Base-by-base conservation (phyloP, 2,888 invertebrate species). In the Chrysina gloriosa region DNA sequence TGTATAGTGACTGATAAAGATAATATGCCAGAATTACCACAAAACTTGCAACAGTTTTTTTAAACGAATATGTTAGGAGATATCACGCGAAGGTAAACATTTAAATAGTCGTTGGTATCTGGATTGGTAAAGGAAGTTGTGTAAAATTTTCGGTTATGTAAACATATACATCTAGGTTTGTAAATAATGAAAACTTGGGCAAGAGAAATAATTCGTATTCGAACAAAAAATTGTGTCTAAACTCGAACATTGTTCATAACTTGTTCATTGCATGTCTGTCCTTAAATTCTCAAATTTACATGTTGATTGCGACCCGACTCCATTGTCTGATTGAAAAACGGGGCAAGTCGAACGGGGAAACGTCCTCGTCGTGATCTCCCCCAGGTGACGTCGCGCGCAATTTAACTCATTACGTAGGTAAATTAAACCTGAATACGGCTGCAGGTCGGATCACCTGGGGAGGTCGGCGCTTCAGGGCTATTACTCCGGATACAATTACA, bases 391-490 rank as follows among this genome's bases (percentile, higher is more conserved):
- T 70, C 52, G 68, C 56, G 70, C 68, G 67, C 70, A 72, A 78
- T 81, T 78, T 80, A 80, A 77, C 78, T 81, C 81, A 80, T 81
- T 81, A 80, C 77, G 74, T 80, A 81, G 81, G 81, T 81, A 81
- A 81, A 82, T 82, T 81, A 81, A 81, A 80, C 78, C 72, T 39
- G 50, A 54, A 65, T 42, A 7, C 25, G 31, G 48, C 52, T 3
- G 56, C 36, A 56, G 36, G 36, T 56, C 21, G 23, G 72, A 77
- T 78, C 79, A 81, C 81, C 81, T 81, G 81, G 81, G 81, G 79
- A 78, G 77, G 74, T 68, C 73, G 72, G 70, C 74, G 77, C 27
- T 42, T 52, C 25, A 36, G 45, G 54, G 54, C 65, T 42, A 45
- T 56, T 54, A 65, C 65, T 16, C 27, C 65, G 70, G 65, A 69